Conservation (phyloP, 2,797 vertebrate species). For the Enteromius thamalakanensis region DNA sequence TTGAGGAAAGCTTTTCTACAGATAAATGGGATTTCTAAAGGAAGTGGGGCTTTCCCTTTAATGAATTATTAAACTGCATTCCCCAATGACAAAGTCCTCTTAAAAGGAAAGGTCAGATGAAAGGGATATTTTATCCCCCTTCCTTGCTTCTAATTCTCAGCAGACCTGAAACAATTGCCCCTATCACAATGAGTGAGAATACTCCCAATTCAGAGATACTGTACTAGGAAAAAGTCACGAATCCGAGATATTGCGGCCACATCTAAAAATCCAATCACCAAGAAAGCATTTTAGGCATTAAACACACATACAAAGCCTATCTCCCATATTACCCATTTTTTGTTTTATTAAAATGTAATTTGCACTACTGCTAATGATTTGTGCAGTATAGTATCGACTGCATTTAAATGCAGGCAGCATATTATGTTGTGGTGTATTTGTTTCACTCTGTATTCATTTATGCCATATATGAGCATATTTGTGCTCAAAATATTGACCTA, state of each 20-base stretch:
- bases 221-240: neutral
- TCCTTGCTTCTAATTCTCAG: conserved; percentile 35
- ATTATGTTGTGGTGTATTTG: neutral
- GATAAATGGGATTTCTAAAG: conserved; percentile 53
- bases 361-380: neutral
- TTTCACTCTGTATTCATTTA: neutral
- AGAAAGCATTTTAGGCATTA: conserved; percentile 3
- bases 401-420: neutral
- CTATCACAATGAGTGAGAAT: conserved; percentile 30
- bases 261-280: neutral
- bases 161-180: conserved; percentile 35
- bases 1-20: conserved; percentile 28
- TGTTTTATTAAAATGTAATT: neutral
- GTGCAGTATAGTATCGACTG: neutral
- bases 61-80: conserved; percentile 51
- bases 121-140: conserved; percentile 40
- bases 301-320: neutral
- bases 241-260: neutral
- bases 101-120: conserved; percentile 45
- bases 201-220: neutral
- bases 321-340: neutral
- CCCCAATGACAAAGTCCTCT: conserved; percentile 43
- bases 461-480: neutral
- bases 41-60: conserved; percentile 49
- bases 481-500: neutral